Percentiles rank a stretch among this genome's conserved stretches.
These are phyloP conservation scores for Orycteropus afer DNA, from an alignment of 2,113 vertebrate genomes.

Conservation along the genomic window DNA sequence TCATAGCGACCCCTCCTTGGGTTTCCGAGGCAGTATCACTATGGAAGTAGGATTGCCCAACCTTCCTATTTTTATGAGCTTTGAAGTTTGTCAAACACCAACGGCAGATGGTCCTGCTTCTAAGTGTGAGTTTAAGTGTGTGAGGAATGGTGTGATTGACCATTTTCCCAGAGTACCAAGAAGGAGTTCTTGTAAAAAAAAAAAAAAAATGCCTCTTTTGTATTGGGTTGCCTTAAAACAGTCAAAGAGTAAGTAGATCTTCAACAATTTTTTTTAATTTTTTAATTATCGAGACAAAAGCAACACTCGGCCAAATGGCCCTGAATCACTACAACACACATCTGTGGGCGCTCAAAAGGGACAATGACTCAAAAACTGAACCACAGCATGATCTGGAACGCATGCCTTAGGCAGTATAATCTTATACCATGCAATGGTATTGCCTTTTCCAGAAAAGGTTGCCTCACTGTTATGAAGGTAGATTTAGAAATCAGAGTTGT, in stretches of 20 bases:
- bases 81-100: background rate
- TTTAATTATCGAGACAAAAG: background rate
- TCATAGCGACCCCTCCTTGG: too few species aligned
- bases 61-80: background rate
- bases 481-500: background rate
- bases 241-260: background rate
- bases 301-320: background rate
- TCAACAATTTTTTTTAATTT: background rate
- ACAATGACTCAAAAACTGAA: background rate
- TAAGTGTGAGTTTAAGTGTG: conserved; percentile 13
- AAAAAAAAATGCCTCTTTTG: background rate
- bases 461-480: background rate
- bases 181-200: conserved; percentile 25
- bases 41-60: too few species aligned
- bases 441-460: background rate
- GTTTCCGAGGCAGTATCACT: too few species aligned
- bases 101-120: conserved; percentile 15
- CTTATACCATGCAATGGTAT: background rate
- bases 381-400: background rate
- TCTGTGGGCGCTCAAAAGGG: background rate
- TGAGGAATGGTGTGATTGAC: conserved; percentile 15
- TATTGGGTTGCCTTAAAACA: background rate
- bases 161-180: background rate
- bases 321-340: background rate
- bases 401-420: background rate